Conservation (phyloP, 2,113 vertebrate genomes). For the Oceanodroma tethys region DNA sequence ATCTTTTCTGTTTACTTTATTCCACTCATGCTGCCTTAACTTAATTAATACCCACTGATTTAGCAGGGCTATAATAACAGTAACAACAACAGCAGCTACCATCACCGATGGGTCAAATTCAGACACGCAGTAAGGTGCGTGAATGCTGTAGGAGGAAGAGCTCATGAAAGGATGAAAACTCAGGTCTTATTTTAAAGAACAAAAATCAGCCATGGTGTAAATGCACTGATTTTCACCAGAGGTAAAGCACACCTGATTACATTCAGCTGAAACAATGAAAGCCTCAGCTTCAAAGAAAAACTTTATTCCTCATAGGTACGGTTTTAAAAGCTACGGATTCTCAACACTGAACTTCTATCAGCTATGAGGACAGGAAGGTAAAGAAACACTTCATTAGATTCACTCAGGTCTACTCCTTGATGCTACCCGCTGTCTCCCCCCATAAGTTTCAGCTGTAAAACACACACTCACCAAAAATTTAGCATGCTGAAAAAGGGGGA, state of each 20-base stretch:
- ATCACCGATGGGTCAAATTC: neutral
- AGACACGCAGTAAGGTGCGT: neutral
- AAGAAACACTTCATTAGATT: neutral
- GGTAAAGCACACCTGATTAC: neutral
- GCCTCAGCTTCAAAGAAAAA: neutral
- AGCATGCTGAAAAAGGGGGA: neutral
- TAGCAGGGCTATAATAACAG: neutral
- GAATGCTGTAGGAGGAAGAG: neutral
- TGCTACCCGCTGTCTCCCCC: neutral
- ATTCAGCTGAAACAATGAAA: neutral
- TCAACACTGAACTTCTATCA: neutral
- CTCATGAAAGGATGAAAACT: neutral
- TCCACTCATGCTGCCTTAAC: neutral
- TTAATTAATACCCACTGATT: neutral
- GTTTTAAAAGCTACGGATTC: neutral
- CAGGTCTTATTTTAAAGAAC: neutral
- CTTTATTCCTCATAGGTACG: neutral
- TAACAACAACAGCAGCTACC: neutral
- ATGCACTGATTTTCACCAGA: neutral
- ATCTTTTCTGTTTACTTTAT: neutral
- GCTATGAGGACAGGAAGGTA: neutral
- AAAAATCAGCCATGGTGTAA: neutral
- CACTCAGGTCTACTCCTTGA: neutral
- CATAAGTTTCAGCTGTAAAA: neutral
- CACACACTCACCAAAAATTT: neutral